phyloP scores from a whole-genome alignment of 1,140 invertebrate genomes.

The Drosophila neocordata region DNA sequence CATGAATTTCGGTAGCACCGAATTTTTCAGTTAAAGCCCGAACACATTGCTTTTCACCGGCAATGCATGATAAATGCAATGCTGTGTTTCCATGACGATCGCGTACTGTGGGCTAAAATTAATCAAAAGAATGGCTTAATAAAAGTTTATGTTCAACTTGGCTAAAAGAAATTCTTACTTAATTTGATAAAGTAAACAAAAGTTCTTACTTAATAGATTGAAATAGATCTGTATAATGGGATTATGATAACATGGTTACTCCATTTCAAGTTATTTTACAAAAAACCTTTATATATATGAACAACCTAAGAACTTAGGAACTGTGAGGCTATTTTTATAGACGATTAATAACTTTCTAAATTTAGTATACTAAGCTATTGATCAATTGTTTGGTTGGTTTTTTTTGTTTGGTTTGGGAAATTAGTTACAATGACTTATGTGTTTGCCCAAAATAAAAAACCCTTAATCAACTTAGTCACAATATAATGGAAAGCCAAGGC shows the following conservation, averaged over 20 bases:
- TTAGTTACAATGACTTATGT: background rate
- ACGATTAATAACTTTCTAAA: background rate
- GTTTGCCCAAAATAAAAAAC: constrained; percentile 7
- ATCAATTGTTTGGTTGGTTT: background rate
- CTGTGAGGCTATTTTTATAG: too few relatives aligned
- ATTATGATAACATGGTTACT: too few relatives aligned
- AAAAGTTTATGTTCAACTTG: too few relatives aligned
- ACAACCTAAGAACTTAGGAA: too few relatives aligned
- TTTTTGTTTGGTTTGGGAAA: background rate
- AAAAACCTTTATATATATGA: too few relatives aligned
- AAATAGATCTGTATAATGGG: too few relatives aligned
- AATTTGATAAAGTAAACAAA: too few relatives aligned
- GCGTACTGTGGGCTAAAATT: constrained; percentile 84
- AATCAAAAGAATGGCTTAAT: too few relatives aligned
- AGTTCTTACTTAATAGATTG: too few relatives aligned
- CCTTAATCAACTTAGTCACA: background rate
- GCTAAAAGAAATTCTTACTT: too few relatives aligned
- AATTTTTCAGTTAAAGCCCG: constrained; percentile 87
- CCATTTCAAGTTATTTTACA: too few relatives aligned
- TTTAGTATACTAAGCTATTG: too few relatives aligned
- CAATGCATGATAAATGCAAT: constrained; percentile 87
- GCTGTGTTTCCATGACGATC: constrained; percentile 88
- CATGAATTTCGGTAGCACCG: constrained; percentile 83
- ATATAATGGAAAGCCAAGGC: background rate
- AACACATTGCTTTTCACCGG: constrained; percentile 86